These are phyloP conservation scores for Tanypteryx hageni DNA, from an alignment of 2,888 invertebrate species.

Conservation along the genomic window DNA sequence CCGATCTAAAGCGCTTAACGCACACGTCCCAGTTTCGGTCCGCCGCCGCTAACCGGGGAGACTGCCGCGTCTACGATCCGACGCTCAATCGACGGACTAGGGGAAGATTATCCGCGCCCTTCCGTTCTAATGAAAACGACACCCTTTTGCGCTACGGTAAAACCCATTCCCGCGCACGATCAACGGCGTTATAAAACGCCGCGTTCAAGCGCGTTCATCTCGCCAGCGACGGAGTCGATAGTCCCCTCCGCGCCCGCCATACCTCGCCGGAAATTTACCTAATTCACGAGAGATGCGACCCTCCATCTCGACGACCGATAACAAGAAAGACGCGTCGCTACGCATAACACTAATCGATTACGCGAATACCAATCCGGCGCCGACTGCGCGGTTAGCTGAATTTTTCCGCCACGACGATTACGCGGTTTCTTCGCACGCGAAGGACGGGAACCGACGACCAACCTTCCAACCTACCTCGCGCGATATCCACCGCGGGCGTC, in stretches of 20 bases:
- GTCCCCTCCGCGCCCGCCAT: too few relatives aligned
- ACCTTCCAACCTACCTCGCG: too few relatives aligned
- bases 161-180: not conserved
- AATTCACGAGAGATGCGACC: not conserved
- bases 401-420: not conserved
- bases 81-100: too few relatives aligned
- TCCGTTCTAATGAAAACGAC: slow-evolving; percentile 1
- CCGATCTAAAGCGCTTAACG: too few relatives aligned
- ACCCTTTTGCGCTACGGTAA: too few relatives aligned
- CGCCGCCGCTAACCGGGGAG: too few relatives aligned
- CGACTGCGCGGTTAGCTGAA: not conserved
- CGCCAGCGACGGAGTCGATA: not conserved
- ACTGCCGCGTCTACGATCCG: too few relatives aligned
- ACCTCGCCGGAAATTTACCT: too few relatives aligned
- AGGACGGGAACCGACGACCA: not conserved
- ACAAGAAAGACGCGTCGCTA: not conserved
- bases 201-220: not conserved
- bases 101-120: too few relatives aligned
- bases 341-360: not conserved
- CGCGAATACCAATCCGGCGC: slow-evolving; percentile 17
- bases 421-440: not conserved
- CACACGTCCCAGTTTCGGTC: too few relatives aligned
- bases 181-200: slow-evolving; percentile 8
- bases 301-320: too few relatives aligned
- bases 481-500: too few relatives aligned